Conservation (phyloP, 2,113 vertebrate species). For the Salvelinus sp. region DNA sequence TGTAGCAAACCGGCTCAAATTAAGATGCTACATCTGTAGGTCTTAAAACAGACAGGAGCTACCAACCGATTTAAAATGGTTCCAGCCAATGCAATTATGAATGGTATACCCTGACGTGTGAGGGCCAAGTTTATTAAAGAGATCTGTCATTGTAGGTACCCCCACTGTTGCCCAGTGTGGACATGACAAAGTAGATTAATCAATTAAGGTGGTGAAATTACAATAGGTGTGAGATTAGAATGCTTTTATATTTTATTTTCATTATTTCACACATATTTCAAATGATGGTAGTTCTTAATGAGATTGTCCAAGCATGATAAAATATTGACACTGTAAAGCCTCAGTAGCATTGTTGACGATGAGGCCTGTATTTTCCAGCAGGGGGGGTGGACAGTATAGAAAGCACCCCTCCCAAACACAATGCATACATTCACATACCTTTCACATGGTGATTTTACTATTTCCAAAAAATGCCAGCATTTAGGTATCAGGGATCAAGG, state of each 20-base stretch:
- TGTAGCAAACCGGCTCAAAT: too few relatives aligned
- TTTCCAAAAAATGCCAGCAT: too few relatives aligned
- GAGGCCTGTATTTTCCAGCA: neutral
- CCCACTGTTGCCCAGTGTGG: constrained; percentile 47
- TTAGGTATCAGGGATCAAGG: too few relatives aligned
- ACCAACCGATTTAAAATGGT: constrained; percentile 53
- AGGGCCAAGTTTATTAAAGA: constrained; percentile 71
- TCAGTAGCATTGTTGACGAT: constrained; percentile 4
- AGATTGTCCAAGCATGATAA: constrained; percentile 16
- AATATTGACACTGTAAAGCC: neutral
- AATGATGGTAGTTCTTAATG: constrained; percentile 45
- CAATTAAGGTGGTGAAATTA: constrained; percentile 53
- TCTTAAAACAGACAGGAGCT: constrained; percentile 20
- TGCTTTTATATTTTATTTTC: constrained; percentile 60
- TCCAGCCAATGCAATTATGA: constrained; percentile 52
- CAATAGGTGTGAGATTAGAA: constrained; percentile 53
- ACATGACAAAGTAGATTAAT: constrained; percentile 67
- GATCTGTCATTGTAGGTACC: constrained; percentile 65
- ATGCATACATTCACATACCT: neutral
- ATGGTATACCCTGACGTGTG: constrained; percentile 58
- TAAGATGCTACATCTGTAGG: too few relatives aligned
- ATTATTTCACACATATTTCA: constrained; percentile 65
- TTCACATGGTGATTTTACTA: too few relatives aligned
- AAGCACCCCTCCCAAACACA: neutral
- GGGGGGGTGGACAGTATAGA: neutral